Percentiles rank a stretch among this genome's conserved stretches.
These are phyloP conservation scores for Drosophila littoralis DNA, from an alignment of 1,140 invertebrate genomes.

Conservation along the genomic window DNA sequence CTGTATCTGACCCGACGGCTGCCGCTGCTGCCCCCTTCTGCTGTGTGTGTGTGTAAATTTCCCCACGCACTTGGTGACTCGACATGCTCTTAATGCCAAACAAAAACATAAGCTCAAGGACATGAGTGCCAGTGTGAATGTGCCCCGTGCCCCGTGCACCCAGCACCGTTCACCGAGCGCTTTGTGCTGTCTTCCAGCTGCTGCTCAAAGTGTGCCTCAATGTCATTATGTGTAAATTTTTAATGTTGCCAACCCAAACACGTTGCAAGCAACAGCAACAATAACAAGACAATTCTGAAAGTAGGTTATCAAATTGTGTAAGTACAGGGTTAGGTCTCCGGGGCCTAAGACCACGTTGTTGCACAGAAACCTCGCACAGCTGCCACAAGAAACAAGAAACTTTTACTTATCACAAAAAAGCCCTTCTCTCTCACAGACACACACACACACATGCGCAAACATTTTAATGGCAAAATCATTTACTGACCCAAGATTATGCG, in stretches of 20 bases:
- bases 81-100: slow-evolving; percentile 78
- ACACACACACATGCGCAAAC: slow-evolving; percentile 17
- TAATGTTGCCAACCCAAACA: slow-evolving; percentile 64
- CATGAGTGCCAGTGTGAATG: slow-evolving; percentile 35
- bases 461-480: slow-evolving; percentile 62
- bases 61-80: slow-evolving; percentile 45
- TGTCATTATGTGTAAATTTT: slow-evolving; percentile 76
- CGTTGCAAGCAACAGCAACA: slow-evolving; percentile 36
- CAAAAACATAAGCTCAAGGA: slow-evolving; percentile 79
- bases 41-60: slow-evolving; percentile 9
- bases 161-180: background rate
- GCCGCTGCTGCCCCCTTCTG: background rate
- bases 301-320: slow-evolving; percentile 80
- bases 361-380: slow-evolving; percentile 38
- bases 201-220: slow-evolving; percentile 31
- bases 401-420: slow-evolving; percentile 52
- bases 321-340: slow-evolving; percentile 35
- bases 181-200: slow-evolving; percentile 6
- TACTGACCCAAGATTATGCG: slow-evolving; percentile 52
- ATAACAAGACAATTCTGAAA: slow-evolving; percentile 44
- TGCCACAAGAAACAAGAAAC: slow-evolving; percentile 57
- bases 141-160: background rate
- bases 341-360: slow-evolving; percentile 47
- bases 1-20: background rate
- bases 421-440: slow-evolving; percentile 1